phyloP scores from a whole-genome alignment of 2,888 invertebrate genomes.

The Amitus sp. region DNA sequence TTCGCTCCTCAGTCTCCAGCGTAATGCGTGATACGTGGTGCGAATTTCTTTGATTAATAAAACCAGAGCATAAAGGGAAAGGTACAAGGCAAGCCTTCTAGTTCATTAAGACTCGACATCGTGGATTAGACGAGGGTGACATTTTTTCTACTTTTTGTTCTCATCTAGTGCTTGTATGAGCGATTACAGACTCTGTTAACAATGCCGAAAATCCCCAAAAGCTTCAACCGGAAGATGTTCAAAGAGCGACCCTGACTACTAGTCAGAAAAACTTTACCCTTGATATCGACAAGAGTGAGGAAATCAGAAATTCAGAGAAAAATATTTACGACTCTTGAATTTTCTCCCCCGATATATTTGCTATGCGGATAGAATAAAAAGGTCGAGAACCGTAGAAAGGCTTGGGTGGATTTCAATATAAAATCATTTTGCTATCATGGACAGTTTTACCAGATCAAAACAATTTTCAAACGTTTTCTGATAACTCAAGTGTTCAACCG shows the following conservation, averaged over 20 bases:
- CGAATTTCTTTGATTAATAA: slow-evolving; percentile 33
- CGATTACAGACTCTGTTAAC: slow-evolving; percentile 25
- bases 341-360: neutral
- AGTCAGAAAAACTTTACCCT: slow-evolving; percentile 16
- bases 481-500: too few species aligned
- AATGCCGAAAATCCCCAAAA: slow-evolving; percentile 22
- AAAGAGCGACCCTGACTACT: slow-evolving; percentile 23
- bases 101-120: slow-evolving; percentile 24
- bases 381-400: too few species aligned
- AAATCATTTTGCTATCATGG: too few species aligned
- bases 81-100: slow-evolving; percentile 2
- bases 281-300: slow-evolving; percentile 11
- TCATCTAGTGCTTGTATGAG: slow-evolving; percentile 19
- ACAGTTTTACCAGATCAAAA: too few species aligned
- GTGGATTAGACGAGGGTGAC: slow-evolving; percentile 22
- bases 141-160: slow-evolving; percentile 26
- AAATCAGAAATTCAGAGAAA: slow-evolving; percentile 5
- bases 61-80: slow-evolving; percentile 15
- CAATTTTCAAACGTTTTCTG: too few species aligned
- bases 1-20: slow-evolving; percentile 6
- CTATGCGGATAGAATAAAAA: neutral
- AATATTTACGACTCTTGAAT: slow-evolving; percentile 8
- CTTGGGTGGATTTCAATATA: neutral
- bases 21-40: slow-evolving; percentile 19
- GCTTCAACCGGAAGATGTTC: slow-evolving; percentile 12